These are phyloP conservation scores for Venustoraphidia nigricollis DNA, from an alignment of 2,888 invertebrate species.

Conservation along the genomic window DNA sequence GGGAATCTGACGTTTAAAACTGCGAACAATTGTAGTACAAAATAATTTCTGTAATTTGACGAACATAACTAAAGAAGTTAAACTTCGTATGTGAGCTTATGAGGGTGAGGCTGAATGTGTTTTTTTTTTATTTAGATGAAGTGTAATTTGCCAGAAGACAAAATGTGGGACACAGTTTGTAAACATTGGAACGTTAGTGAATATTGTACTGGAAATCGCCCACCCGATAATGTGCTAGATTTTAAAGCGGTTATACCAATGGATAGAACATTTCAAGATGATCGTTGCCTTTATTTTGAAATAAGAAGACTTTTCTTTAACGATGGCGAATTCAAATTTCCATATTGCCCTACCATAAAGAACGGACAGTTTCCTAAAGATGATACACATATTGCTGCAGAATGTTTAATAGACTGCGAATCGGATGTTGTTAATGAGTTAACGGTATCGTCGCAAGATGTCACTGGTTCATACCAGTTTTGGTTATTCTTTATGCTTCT, in stretches of 20 bases:
- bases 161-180: constrained; percentile 9
- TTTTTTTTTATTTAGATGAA: constrained; percentile 6
- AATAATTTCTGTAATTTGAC: too few relatives aligned
- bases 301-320: not conserved
- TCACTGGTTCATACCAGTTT: constrained; percentile 42
- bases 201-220: constrained; percentile 6
- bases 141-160: constrained; percentile 5
- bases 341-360: not conserved
- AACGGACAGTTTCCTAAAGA: not conserved
- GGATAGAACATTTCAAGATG: not conserved
- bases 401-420: constrained; percentile 20
- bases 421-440: constrained; percentile 30
- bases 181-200: constrained; percentile 9
- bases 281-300: not conserved
- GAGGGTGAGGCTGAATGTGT: too few relatives aligned
- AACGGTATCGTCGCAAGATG: constrained; percentile 25
- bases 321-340: not conserved
- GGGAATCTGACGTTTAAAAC: too few relatives aligned
- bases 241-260: constrained; percentile 7
- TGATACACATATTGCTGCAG: constrained; percentile 7
- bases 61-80: too few relatives aligned
- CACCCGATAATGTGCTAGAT: not conserved
- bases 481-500: constrained; percentile 64
- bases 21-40: too few relatives aligned
- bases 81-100: too few relatives aligned